A percentile compares a stretch with the other conserved stretches of the same genome.
Evolutionary conservation across 1,140 invertebrate genomes (phyloP).

Genomic region (Kradibia gibbosae): DNA sequence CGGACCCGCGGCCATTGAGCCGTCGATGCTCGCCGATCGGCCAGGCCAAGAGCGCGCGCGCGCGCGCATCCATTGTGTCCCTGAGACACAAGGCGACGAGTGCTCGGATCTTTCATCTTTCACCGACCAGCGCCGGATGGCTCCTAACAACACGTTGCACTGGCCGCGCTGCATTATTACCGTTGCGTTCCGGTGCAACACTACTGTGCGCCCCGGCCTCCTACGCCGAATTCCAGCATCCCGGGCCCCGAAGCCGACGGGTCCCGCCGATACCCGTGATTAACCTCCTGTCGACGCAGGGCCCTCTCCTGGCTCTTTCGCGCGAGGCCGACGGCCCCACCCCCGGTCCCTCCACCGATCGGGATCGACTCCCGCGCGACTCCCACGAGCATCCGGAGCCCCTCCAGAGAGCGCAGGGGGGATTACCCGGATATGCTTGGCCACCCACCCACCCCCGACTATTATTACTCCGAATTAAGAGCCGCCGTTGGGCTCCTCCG

Average conservation of each 20-base stretch:
- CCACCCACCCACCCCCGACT: too few species aligned
- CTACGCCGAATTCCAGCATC: not conserved
- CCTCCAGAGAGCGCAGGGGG: too few species aligned
- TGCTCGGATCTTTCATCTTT: constrained; percentile 66
- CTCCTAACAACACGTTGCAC: constrained; percentile 68
- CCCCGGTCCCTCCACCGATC: not conserved
- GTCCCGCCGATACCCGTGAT: constrained; percentile 41
- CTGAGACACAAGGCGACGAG: constrained; percentile 44
- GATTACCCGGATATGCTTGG: too few species aligned
- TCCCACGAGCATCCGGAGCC: too few species aligned
- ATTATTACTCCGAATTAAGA: not conserved
- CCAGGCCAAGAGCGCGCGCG: constrained; percentile 51
- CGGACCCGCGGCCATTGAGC: constrained; percentile 64
- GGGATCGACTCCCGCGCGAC: not conserved
- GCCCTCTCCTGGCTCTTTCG: constrained; percentile 3
- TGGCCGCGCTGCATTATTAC: constrained; percentile 65
- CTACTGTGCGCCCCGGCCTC: constrained; percentile 57
- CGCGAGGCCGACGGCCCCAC: constrained; percentile 23
- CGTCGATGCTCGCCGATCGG: constrained; percentile 69
- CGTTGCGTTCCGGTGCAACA: constrained; percentile 58
- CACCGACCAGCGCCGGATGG: constrained; percentile 58
- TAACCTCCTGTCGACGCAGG: constrained; percentile 9
- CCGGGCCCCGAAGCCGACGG: not conserved
- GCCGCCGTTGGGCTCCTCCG: not conserved
- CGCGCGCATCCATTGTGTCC: constrained; percentile 56